phyloP scores from a whole-genome alignment of 2,888 invertebrate genomes.

The Dascillus cervinus region DNA sequence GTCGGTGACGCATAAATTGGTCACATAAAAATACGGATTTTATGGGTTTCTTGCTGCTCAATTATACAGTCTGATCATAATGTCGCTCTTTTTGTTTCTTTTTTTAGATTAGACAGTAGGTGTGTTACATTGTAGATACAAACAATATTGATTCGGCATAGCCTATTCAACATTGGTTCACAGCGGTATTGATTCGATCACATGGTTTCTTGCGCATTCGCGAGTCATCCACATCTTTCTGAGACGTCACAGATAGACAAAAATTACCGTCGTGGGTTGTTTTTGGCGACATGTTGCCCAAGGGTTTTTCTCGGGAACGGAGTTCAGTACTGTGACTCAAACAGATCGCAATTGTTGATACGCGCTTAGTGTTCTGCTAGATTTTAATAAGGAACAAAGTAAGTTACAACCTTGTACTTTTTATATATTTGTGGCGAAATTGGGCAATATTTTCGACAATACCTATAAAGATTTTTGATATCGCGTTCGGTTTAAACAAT shows the following conservation, averaged over 20 bases:
- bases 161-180: conserved; percentile 18
- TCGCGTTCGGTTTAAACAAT: too few species aligned
- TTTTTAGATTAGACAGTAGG: conserved; percentile 1
- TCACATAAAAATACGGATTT: too few species aligned
- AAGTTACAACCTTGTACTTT: too few species aligned
- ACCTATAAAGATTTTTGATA: too few species aligned
- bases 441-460: too few species aligned
- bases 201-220: conserved; percentile 14
- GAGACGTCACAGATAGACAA: conserved; percentile 13
- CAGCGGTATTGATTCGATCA: conserved; percentile 18
- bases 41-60: not conserved
- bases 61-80: not conserved
- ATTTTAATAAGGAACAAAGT: not conserved
- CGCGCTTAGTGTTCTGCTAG: not conserved
- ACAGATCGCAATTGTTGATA: not conserved
- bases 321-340: conserved; percentile 6
- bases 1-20: too few species aligned
- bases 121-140: not conserved
- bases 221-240: conserved; percentile 6
- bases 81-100: too few species aligned
- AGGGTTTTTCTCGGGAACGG: conserved; percentile 6
- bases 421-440: too few species aligned
- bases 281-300: conserved; percentile 13
- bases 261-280: conserved; percentile 15
- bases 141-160: conserved; percentile 13